These are phyloP conservation scores for Campylomormyrus tamandua DNA, from an alignment of 2,113 vertebrate species.

Conservation along the genomic window DNA sequence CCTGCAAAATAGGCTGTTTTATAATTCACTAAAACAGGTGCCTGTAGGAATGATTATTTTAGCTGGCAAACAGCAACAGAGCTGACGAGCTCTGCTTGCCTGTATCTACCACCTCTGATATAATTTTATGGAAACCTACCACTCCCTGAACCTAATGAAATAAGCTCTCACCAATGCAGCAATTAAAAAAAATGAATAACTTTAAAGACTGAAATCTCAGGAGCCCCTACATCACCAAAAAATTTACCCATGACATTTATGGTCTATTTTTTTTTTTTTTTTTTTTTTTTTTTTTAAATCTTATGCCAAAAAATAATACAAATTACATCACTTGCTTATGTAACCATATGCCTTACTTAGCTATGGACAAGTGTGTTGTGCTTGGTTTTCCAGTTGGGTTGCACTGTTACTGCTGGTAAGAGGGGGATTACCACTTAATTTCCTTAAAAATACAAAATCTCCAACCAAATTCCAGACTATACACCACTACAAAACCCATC, in stretches of 20 bases:
- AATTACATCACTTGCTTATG: not conserved
- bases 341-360: not conserved
- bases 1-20: not conserved
- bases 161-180: not conserved
- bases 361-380: not conserved
- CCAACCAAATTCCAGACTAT: not conserved
- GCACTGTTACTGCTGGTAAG: not conserved
- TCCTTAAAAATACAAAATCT: slow-evolving; percentile 4
- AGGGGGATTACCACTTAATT: slow-evolving; percentile 9
- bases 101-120: not conserved
- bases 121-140: not conserved
- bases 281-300: not conserved
- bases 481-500: not conserved
- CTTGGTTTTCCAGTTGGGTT: not conserved
- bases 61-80: not conserved
- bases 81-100: not conserved
- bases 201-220: not conserved
- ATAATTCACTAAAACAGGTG: not conserved
- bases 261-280: not conserved
- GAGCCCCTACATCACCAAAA: not conserved
- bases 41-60: not conserved
- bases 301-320: not conserved
- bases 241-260: not conserved
- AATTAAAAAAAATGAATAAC: not conserved
- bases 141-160: not conserved